These are phyloP conservation scores for Dorcus hopei DNA, from an alignment of 2,888 invertebrate species.

Conservation along the genomic window DNA sequence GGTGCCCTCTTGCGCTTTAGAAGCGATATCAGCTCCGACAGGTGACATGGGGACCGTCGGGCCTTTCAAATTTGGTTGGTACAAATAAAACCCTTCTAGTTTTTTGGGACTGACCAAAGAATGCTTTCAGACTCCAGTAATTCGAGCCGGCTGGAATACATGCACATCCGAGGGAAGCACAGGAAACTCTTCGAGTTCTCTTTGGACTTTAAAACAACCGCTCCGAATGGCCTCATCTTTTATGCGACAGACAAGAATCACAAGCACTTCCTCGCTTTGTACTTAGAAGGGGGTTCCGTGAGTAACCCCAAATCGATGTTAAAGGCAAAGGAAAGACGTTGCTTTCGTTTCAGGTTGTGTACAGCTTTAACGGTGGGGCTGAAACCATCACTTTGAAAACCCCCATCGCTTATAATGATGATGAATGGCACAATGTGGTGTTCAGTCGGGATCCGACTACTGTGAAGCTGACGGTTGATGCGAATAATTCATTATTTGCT, in stretches of 20 bases:
- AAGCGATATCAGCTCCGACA: slow-evolving; percentile 49
- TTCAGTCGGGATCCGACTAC: slow-evolving; percentile 62
- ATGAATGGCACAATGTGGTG: slow-evolving; percentile 74
- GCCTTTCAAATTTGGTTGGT: slow-evolving; percentile 63
- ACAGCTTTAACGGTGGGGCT: slow-evolving; percentile 69
- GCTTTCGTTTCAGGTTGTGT: slow-evolving; percentile 55
- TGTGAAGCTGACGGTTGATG: slow-evolving; percentile 68
- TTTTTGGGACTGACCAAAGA: neutral
- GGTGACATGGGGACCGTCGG: slow-evolving; percentile 54
- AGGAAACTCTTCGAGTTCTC: slow-evolving; percentile 70
- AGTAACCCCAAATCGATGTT: slow-evolving; percentile 23
- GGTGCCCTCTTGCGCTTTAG: slow-evolving; percentile 53
- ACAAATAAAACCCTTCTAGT: neutral
- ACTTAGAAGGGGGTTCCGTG: slow-evolving; percentile 71
- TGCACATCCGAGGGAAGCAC: slow-evolving; percentile 54
- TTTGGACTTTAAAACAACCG: slow-evolving; percentile 74
- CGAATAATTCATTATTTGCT: slow-evolving; percentile 46
- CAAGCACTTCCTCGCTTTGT: slow-evolving; percentile 70
- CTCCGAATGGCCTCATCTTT: slow-evolving; percentile 77
- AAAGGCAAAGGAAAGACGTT: neutral
- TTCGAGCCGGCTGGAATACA: slow-evolving; percentile 72
- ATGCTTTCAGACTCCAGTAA: slow-evolving; percentile 57
- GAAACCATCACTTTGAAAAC: slow-evolving; percentile 56
- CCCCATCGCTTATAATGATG: slow-evolving; percentile 62
- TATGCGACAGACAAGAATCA: slow-evolving; percentile 65